phyloP scores from a whole-genome alignment of 2,888 invertebrate genomes.

The Hecatera dysodea region DNA sequence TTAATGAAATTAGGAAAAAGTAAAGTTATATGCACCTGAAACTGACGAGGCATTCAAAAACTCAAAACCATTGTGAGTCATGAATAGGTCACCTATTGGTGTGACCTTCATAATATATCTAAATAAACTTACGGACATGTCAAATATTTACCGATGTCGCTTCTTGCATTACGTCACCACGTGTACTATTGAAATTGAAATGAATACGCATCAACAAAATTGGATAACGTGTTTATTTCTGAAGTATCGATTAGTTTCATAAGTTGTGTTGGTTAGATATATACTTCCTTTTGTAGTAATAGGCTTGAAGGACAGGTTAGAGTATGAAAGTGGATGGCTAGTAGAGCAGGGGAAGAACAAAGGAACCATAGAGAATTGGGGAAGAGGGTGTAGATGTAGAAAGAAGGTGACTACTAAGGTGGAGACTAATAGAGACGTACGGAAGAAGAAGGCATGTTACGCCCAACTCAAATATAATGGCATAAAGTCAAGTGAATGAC shows the following conservation, averaged over 20 bases:
- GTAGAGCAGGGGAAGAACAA: not conserved
- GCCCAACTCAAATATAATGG: not conserved
- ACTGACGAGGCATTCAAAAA: not conserved
- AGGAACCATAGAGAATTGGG: not conserved
- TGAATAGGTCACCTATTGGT: conserved; percentile 7
- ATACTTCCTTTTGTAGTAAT: not conserved
- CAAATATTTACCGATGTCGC: conserved; percentile 28
- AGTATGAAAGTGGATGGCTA: not conserved
- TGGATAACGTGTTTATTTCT: not conserved
- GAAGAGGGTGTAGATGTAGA: not conserved
- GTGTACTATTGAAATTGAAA: conserved; percentile 18
- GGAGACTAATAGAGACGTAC: too few relatives aligned
- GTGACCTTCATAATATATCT: not conserved
- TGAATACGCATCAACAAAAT: conserved; percentile 19
- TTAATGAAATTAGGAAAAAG: not conserved
- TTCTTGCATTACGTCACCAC: conserved; percentile 38
- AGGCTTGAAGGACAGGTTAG: not conserved
- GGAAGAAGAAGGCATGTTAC: not conserved
- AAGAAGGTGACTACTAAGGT: not conserved
- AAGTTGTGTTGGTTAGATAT: too few relatives aligned
- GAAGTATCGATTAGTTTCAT: not conserved
- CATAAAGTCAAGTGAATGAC: not conserved
- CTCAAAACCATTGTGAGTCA: not conserved
- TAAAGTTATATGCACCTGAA: not conserved
- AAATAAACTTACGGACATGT: conserved; percentile 19